Evolutionary conservation across 2,797 vertebrate genomes (phyloP), one percentile per base, ranked within the genome.

Genomic region (Microtus californicus): DNA sequence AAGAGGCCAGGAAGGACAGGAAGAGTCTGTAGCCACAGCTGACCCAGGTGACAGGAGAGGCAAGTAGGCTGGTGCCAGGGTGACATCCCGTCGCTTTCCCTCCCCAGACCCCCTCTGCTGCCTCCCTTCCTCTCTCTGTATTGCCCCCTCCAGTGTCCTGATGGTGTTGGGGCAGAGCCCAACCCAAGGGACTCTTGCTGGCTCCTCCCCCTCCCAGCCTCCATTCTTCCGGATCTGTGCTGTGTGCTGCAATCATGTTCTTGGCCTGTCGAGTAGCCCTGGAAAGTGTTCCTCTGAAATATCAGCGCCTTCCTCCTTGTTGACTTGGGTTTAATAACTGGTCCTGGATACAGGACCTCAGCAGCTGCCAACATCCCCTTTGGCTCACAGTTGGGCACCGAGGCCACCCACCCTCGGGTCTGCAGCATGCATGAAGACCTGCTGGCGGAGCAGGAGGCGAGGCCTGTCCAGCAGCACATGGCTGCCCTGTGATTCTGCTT

Each of bases 81-180:
- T 61, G n/a, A n/a, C 5, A 21, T 31, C 40, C 29, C 0, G 0
- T 19, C 17, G 12, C 6, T 0, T 5, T 10, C 40, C 27, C 6
- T 34, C 37, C 31, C 14, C 43, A 5, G 0, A 14, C 0, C 34
- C 12, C 17, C n/a, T 15, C 34, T 31, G 69, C 56, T 2, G 0
- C 4, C 11, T 25, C 11, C 5, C 29, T 45, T 37, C 73, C 29
- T 54, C 21, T 14, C 8, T 37, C n/a, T 67, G 17, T 21, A 21
- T 11, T 0, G 0, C 6, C 69, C 17, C 4, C 14, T 2, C 2
- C 82, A 23, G 69, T 13, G 7, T 43, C 40, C 79, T 27, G 14
- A 7, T 9, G 19, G 29, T 31, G 2, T 1, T 7, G 45, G 87
- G 61, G 6, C 74, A 79, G 74, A 89, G 74, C 45, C 23, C 34